Conservation (phyloP, 2,888 invertebrate species). For the Tiliacea citrago region DNA sequence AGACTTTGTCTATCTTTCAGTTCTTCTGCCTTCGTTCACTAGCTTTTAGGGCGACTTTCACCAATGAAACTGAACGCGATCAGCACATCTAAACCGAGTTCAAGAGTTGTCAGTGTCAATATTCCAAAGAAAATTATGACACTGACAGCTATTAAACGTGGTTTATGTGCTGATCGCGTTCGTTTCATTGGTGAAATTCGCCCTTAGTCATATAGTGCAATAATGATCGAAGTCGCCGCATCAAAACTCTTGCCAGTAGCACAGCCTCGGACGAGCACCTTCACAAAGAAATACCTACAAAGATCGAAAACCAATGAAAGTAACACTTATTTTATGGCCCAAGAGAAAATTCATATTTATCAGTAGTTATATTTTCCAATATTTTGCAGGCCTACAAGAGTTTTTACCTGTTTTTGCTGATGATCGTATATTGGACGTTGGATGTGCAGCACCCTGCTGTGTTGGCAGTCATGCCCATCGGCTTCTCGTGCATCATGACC, state of each 20-base stretch:
- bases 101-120: too few relatives aligned
- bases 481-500: slow-evolving; percentile 72
- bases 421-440: slow-evolving; percentile 74
- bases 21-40: not conserved
- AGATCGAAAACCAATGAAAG: not conserved
- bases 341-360: not conserved
- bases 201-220: not conserved
- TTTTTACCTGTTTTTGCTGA: slow-evolving; percentile 79
- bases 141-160: too few relatives aligned
- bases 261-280: too few relatives aligned
- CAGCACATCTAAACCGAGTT: too few relatives aligned
- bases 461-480: slow-evolving; percentile 75
- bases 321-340: not conserved
- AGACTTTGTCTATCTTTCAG: too few relatives aligned
- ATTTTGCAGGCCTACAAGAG: slow-evolving; percentile 70
- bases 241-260: not conserved
- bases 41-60: too few relatives aligned
- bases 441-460: slow-evolving; percentile 79
- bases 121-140: too few relatives aligned
- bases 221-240: not conserved
- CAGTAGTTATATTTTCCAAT: not conserved
- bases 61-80: too few relatives aligned
- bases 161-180: too few relatives aligned
- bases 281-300: not conserved
- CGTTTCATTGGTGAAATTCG: too few relatives aligned